phyloP scores from a whole-genome alignment of 2,888 invertebrate genomes.

The Eudasyphora cyanicolor region DNA sequence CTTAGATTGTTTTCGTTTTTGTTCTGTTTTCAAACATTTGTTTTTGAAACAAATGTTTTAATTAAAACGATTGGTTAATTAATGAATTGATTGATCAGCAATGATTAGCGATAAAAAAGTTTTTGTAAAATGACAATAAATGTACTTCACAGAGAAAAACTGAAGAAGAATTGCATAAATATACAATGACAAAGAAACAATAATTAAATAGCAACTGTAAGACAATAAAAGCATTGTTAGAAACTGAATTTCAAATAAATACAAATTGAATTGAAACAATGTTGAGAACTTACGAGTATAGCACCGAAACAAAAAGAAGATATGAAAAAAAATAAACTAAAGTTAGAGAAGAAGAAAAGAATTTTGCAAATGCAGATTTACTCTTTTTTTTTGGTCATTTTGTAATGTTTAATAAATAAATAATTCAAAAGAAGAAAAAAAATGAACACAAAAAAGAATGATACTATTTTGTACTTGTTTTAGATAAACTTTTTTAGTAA shows the following conservation, averaged over 20 bases:
- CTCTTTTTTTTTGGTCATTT: slow-evolving; percentile 23
- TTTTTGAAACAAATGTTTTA: slow-evolving; percentile 43
- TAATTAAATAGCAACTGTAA: slow-evolving; percentile 9
- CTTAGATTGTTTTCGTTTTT: background rate
- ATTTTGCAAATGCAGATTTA: background rate
- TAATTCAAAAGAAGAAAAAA: background rate
- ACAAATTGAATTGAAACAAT: background rate
- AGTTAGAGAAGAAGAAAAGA: slow-evolving; percentile 10
- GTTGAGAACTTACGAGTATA: background rate
- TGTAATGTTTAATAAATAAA: slow-evolving; percentile 52
- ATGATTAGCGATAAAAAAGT: background rate
- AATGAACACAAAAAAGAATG: too few species aligned
- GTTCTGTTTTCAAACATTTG: slow-evolving; percentile 14
- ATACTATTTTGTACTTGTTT: slow-evolving; percentile 65
- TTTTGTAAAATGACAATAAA: slow-evolving; percentile 16
- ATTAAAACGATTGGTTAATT: slow-evolving; percentile 7
- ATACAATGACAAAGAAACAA: slow-evolving; percentile 4
- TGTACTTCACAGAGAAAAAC: background rate
- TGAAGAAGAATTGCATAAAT: slow-evolving; percentile 25
- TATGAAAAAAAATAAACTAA: slow-evolving; percentile 20
- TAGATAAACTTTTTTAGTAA: slow-evolving; percentile 60
- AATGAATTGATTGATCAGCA: background rate
- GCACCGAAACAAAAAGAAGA: slow-evolving; percentile 35
- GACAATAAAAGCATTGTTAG: slow-evolving; percentile 1
- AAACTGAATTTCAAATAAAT: background rate